phyloP scores from a whole-genome alignment of 2,113 vertebrate species.

The Varanus komodoensis region DNA sequence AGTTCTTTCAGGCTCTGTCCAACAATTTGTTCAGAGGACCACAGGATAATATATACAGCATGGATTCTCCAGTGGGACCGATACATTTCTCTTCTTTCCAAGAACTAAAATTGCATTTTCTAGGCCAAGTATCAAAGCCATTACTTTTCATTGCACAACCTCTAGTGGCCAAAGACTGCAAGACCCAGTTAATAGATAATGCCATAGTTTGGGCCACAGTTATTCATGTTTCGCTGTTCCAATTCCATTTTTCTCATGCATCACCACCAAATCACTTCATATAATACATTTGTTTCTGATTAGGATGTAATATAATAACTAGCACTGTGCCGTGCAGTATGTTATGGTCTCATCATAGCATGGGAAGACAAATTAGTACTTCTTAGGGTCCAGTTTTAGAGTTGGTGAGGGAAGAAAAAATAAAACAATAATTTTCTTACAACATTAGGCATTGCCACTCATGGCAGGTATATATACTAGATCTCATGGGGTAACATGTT shows the following conservation, averaged over 20 bases:
- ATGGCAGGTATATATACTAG: constrained; percentile 70
- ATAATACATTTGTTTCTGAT: constrained; percentile 84
- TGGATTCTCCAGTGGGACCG: not conserved
- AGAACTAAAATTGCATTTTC: constrained; percentile 46
- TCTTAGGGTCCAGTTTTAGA: constrained; percentile 78
- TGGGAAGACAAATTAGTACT: constrained; percentile 82
- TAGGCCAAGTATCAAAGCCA: constrained; percentile 68
- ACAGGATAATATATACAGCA: not conserved
- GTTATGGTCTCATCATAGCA: constrained; percentile 74
- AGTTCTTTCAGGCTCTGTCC: not conserved
- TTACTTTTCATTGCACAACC: constrained; percentile 61
- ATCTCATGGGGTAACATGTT: constrained; percentile 52
- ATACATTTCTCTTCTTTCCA: constrained; percentile 45
- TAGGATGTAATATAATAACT: constrained; percentile 70
- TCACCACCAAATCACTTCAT: constrained; percentile 74
- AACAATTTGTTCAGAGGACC: not conserved
- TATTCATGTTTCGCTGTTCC: constrained; percentile 66
- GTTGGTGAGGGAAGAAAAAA: constrained; percentile 66
- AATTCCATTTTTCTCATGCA: constrained; percentile 78
- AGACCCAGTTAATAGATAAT: constrained; percentile 59
- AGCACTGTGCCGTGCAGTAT: constrained; percentile 67
- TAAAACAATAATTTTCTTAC: constrained; percentile 77
- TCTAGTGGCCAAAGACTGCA: constrained; percentile 62
- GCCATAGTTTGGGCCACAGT: constrained; percentile 65
- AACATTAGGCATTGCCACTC: constrained; percentile 72